Conservation (phyloP, 1,140 invertebrate species). For the Capitella teleta region DNA sequence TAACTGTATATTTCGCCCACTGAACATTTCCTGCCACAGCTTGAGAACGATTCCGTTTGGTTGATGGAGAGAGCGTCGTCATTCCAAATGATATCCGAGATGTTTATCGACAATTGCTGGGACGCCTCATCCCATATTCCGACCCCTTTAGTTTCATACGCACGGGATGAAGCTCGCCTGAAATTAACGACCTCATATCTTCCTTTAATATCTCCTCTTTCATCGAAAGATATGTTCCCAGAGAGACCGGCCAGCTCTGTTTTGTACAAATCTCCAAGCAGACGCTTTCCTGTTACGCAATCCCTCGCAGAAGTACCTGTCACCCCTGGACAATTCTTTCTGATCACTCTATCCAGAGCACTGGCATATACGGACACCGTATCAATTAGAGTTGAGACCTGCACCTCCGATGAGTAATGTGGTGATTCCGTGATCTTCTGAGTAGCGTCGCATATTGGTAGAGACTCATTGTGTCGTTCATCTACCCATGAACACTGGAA, state of each 20-base stretch:
- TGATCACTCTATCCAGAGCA: slow-evolving; percentile 6
- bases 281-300: slow-evolving; percentile 16
- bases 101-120: slow-evolving; percentile 3
- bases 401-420: not conserved
- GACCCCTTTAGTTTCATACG: slow-evolving; percentile 12
- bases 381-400: slow-evolving; percentile 2
- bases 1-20: slow-evolving; percentile 11
- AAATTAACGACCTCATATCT: slow-evolving; percentile 10
- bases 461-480: not conserved
- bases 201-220: slow-evolving; percentile 21
- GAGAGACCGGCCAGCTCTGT: slow-evolving; percentile 17
- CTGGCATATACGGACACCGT: slow-evolving; percentile 8
- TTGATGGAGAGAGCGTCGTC: not conserved
- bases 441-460: not conserved
- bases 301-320: slow-evolving; percentile 2
- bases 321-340: slow-evolving; percentile 1
- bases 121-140: slow-evolving; percentile 5
- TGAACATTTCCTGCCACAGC: slow-evolving; percentile 16
- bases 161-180: slow-evolving; percentile 1
- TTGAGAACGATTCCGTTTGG: slow-evolving; percentile 14
- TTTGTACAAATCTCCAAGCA: slow-evolving; percentile 16
- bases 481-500: slow-evolving; percentile 1
- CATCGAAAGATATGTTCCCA: slow-evolving; percentile 21
- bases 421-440: not conserved
- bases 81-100: slow-evolving; percentile 7